phyloP scores from a whole-genome alignment of 2,797 vertebrate species.

The Sebastes minor region DNA sequence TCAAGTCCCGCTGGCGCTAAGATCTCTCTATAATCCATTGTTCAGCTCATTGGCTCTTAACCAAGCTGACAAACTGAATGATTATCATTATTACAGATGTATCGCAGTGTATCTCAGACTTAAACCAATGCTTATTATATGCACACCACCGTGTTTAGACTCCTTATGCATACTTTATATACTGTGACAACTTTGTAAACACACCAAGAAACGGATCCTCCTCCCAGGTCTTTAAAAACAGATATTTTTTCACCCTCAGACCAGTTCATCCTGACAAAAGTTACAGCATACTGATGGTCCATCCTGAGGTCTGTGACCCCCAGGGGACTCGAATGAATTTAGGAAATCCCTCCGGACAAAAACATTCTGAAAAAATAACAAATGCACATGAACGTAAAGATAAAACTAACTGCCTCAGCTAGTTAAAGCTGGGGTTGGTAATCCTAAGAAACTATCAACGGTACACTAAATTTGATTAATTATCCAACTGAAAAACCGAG shows the following conservation, averaged over 20 bases:
- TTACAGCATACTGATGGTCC: conserved; percentile 31
- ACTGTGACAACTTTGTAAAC: conserved; percentile 1
- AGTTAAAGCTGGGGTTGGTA: too few relatives aligned
- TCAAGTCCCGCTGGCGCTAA: not conserved
- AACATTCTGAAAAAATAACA: conserved; percentile 9
- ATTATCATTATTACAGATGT: not conserved
- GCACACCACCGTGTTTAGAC: not conserved
- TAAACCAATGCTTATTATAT: not conserved
- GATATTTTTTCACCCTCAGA: conserved; percentile 5
- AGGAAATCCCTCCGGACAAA: conserved; percentile 34
- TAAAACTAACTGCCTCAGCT: not conserved
- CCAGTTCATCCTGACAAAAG: conserved; percentile 27
- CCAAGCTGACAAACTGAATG: not conserved
- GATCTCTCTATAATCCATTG: not conserved
- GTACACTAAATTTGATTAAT: too few relatives aligned
- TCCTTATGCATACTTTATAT: not conserved
- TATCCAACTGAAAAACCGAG: too few relatives aligned
- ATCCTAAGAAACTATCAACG: too few relatives aligned
- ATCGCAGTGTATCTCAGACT: not conserved
- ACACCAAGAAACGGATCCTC: conserved; percentile 12
- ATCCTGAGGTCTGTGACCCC: conserved; percentile 12
- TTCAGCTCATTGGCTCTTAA: not conserved
- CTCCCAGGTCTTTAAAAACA: not conserved
- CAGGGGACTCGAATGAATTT: conserved; percentile 26
- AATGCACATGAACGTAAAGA: conserved; percentile 2